These are phyloP conservation scores for Stenotaenia linearis DNA, from an alignment of 2,888 invertebrate genomes.

Conservation along the genomic window DNA sequence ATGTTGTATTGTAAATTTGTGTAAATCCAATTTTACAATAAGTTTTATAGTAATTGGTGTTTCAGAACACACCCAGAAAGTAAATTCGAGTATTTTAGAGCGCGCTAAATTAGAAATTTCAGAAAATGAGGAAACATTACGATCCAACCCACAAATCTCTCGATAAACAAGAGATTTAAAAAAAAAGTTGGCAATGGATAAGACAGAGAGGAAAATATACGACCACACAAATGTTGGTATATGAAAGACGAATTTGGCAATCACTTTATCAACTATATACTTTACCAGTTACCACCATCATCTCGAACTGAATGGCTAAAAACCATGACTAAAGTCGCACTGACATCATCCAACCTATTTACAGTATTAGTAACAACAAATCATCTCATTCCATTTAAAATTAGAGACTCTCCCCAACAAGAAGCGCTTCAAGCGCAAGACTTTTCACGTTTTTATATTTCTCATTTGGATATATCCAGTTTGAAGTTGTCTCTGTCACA, in stretches of 20 bases:
- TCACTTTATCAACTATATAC: background rate
- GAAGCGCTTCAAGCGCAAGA: too few relatives aligned
- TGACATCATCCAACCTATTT: slow-evolving; percentile 17
- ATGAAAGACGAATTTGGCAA: background rate
- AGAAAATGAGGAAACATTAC: background rate
- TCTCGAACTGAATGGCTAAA: background rate
- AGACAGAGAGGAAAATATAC: background rate
- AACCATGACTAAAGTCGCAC: background rate
- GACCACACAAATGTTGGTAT: background rate
- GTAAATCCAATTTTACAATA: too few relatives aligned
- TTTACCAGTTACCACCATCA: background rate
- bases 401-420: background rate
- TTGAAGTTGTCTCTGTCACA: background rate
- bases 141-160: background rate
- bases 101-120: background rate
- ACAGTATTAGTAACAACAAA: background rate
- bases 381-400: slow-evolving; percentile 13
- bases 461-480: background rate
- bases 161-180: background rate
- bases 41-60: too few relatives aligned
- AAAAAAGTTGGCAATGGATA: background rate
- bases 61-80: too few relatives aligned
- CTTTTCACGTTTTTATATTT: too few relatives aligned
- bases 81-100: too few relatives aligned
- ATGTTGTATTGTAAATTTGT: too few relatives aligned